A percentile compares a stretch with the other conserved stretches of the same genome.
These are phyloP conservation scores for Sarcophilus harrisii DNA, from an alignment of 2,797 vertebrate species.

Conservation along the genomic window DNA sequence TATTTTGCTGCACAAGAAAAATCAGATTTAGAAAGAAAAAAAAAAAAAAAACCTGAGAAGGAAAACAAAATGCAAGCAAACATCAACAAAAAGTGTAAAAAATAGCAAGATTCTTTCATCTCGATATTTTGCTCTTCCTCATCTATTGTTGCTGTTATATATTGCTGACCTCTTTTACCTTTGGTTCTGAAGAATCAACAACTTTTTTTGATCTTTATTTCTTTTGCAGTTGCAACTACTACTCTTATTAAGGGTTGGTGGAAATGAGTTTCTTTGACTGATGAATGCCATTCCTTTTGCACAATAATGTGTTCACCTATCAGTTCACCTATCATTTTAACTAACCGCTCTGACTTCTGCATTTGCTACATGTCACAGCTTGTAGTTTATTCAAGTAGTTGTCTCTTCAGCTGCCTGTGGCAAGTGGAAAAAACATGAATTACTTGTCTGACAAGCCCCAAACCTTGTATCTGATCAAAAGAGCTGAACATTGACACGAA, in stretches of 20 bases:
- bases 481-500: constrained; percentile 88
- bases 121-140: constrained; percentile 83
- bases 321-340: constrained; percentile 77
- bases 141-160: constrained; percentile 88
- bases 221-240: constrained; percentile 87
- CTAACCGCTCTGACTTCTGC: constrained; percentile 76
- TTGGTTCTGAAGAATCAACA: constrained; percentile 87
- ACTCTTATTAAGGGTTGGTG: constrained; percentile 80
- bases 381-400: constrained; percentile 82
- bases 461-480: constrained; percentile 88
- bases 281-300: constrained; percentile 85
- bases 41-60: too few relatives aligned
- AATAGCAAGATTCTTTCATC: constrained; percentile 84
- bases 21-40: too few relatives aligned
- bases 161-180: constrained; percentile 87
- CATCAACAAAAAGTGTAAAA: too few relatives aligned
- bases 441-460: constrained; percentile 91
- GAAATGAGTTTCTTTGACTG: constrained; percentile 80
- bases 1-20: too few relatives aligned
- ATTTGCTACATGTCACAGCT: constrained; percentile 80
- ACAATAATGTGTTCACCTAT: constrained; percentile 63
- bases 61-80: too few relatives aligned
- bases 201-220: constrained; percentile 78
- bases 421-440: constrained; percentile 76
- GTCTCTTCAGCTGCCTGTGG: constrained; percentile 82